These are phyloP conservation scores for Hippopotamus amphibius DNA, from an alignment of 2,113 vertebrate species.

Conservation along the genomic window DNA sequence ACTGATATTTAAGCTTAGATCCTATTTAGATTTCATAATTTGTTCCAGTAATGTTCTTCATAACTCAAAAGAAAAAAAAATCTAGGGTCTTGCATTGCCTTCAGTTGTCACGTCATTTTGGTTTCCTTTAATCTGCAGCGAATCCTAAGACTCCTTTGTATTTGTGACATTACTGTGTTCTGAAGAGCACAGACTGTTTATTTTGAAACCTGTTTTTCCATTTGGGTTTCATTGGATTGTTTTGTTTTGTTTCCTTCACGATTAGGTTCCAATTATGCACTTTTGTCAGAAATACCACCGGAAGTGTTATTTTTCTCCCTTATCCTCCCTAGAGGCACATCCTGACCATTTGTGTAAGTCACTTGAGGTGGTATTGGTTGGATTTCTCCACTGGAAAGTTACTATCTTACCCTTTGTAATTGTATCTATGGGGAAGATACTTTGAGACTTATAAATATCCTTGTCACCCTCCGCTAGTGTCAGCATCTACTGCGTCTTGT, in stretches of 20 bases:
- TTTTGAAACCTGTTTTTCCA: neutral
- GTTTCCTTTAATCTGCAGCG: neutral
- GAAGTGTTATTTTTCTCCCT: neutral
- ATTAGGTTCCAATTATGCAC: neutral
- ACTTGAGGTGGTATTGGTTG: neutral
- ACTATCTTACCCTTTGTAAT: neutral
- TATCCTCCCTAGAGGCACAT: neutral
- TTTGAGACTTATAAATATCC: neutral
- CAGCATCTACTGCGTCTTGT: neutral
- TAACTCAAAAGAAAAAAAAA: neutral
- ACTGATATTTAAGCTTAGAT: neutral
- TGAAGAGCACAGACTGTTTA: neutral
- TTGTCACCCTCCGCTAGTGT: neutral
- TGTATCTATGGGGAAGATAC: neutral
- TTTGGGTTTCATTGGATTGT: neutral
- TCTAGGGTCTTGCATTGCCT: neutral
- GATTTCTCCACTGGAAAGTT: neutral
- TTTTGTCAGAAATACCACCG: neutral
- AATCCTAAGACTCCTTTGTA: neutral
- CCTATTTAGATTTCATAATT: neutral
- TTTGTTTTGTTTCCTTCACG: neutral
- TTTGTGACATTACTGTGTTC: neutral
- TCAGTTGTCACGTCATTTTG: neutral
- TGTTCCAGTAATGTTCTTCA: neutral
- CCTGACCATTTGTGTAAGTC: neutral